Evolutionary conservation across 1,140 invertebrate genomes (phyloP).

Genomic region (Micrasema minimum): DNA sequence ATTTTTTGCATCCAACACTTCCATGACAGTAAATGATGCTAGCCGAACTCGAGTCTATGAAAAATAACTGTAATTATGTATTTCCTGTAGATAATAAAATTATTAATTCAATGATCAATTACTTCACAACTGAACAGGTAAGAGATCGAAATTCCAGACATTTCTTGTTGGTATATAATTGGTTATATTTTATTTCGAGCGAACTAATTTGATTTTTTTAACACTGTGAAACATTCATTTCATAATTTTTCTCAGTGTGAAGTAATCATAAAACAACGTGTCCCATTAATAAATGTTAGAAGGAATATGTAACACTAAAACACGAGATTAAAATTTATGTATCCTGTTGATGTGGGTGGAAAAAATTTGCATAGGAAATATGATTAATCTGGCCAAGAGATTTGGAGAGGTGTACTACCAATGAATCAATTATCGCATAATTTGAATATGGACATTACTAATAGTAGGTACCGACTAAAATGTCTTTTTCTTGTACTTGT

Average conservation of each 20-base stretch:
- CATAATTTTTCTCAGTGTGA: conserved; percentile 9
- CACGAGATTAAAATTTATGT: too few relatives aligned
- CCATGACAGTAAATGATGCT: conserved; percentile 29
- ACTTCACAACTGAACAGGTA: conserved; percentile 10
- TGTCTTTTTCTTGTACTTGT: too few relatives aligned
- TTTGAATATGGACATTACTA: too few relatives aligned
- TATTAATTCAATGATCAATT: conserved; percentile 26
- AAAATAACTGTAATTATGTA: conserved; percentile 39
- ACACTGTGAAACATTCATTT: not conserved
- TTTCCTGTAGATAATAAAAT: conserved; percentile 40
- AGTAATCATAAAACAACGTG: conserved; percentile 2
- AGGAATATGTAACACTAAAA: not conserved
- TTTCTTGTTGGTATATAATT: conserved; percentile 17
- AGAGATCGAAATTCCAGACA: conserved; percentile 16
- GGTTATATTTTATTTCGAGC: conserved; percentile 19
- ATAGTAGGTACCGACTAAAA: too few relatives aligned
- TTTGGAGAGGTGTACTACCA: too few relatives aligned
- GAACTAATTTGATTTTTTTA: conserved; percentile 14
- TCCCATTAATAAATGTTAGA: conserved; percentile 4
- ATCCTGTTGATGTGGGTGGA: too few relatives aligned
- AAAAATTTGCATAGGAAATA: too few relatives aligned
- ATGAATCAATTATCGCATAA: too few relatives aligned
- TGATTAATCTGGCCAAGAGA: too few relatives aligned
- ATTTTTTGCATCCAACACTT: conserved; percentile 40
- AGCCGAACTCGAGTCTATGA: conserved; percentile 5